These are phyloP conservation scores for Acanthosepion lycidas DNA, from an alignment of 2,888 invertebrate species.

Conservation along the genomic window DNA sequence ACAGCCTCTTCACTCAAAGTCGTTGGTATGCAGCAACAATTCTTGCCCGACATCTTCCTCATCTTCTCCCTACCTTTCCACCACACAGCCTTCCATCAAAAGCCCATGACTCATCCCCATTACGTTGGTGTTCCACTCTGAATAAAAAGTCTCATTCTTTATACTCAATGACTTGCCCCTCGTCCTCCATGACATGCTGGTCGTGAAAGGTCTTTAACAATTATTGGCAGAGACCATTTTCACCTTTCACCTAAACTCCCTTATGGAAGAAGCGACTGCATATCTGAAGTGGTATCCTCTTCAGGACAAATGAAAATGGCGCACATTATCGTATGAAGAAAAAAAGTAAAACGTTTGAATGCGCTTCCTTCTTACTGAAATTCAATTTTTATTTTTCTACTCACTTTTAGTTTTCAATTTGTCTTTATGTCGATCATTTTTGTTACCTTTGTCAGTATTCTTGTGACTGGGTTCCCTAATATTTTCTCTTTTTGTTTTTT, in stretches of 20 bases:
- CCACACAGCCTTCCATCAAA: not conserved
- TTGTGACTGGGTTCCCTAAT: not conserved
- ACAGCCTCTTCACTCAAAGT: not conserved
- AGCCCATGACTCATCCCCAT: not conserved
- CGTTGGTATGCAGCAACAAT: not conserved
- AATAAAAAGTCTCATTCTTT: not conserved
- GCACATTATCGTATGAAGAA: not conserved
- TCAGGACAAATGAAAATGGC: not conserved
- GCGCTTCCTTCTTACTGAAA: not conserved
- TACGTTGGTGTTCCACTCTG: not conserved
- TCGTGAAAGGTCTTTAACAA: not conserved
- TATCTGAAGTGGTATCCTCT: not conserved
- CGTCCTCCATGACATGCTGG: not conserved
- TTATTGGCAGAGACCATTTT: not conserved
- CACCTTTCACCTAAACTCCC: not conserved
- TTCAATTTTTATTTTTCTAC: not conserved
- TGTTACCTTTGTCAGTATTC: not conserved
- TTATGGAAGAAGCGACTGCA: not conserved
- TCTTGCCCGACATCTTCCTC: not conserved
- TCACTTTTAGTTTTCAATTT: not conserved
- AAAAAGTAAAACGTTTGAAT: not conserved
- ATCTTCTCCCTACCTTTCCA: not conserved
- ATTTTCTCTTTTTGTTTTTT: not conserved
- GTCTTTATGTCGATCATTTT: not conserved
- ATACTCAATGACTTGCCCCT: not conserved